These are phyloP conservation scores for Hymenochirus boettgeri DNA, from an alignment of 2,113 vertebrate species.

Conservation along the genomic window DNA sequence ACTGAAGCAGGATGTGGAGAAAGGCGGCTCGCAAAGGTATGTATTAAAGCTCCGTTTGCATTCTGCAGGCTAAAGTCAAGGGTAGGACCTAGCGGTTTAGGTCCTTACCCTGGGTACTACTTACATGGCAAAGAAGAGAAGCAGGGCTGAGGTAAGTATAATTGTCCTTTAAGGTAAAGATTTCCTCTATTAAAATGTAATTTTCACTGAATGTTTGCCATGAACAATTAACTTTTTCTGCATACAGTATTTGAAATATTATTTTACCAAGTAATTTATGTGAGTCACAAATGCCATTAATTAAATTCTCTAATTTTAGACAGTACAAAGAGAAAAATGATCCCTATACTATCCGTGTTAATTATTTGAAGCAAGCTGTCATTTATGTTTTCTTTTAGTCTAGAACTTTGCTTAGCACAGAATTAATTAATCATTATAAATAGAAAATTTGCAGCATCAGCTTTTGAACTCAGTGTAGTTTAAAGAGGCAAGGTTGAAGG, in stretches of 20 bases:
- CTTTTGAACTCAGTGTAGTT: conserved; percentile 67
- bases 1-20: too few species aligned
- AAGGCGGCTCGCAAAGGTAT: too few species aligned
- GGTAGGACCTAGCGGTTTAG: too few species aligned
- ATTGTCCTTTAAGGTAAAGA: too few species aligned
- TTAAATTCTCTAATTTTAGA: conserved; percentile 59
- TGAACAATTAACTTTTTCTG: too few species aligned
- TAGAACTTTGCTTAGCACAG: conserved; percentile 78
- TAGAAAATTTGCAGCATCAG: conserved; percentile 80
- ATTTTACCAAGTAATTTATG: conserved; percentile 47
- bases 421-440: conserved; percentile 85
- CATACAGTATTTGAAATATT: not conserved
- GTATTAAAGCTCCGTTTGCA: too few species aligned
- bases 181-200: too few species aligned
- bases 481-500: conserved; percentile 75
- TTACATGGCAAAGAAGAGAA: too few species aligned
- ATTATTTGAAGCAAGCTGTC: conserved; percentile 82
- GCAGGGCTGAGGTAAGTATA: too few species aligned
- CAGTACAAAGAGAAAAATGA: conserved; percentile 59
- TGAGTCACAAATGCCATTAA: conserved; percentile 66
- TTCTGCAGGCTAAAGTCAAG: too few species aligned
- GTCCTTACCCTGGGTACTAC: too few species aligned
- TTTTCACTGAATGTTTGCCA: too few species aligned
- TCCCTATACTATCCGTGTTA: conserved; percentile 66
- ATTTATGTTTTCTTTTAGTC: conserved; percentile 75